phyloP scores from a whole-genome alignment of 2,888 invertebrate species.

The Ariolimax columbianus region DNA sequence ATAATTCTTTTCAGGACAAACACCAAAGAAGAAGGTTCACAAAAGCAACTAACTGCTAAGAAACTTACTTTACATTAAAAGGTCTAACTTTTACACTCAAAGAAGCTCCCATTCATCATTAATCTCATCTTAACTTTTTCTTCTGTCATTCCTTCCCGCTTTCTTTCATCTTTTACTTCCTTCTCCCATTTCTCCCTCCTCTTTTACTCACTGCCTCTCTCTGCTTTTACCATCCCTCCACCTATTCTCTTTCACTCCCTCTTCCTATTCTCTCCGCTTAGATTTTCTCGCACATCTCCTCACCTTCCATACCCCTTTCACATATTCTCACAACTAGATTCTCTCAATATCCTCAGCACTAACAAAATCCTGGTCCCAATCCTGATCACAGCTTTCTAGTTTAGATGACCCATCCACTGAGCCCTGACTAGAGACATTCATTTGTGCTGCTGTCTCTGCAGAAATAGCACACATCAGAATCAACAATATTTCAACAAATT shows the following conservation, averaged over 20 bases:
- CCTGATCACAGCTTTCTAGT: slow-evolving; percentile 64
- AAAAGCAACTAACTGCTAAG: too few relatives aligned
- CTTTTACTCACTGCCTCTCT: too few relatives aligned
- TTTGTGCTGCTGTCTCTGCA: slow-evolving; percentile 9
- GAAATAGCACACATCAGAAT: slow-evolving; percentile 52
- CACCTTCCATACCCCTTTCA: not conserved
- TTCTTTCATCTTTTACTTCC: not conserved
- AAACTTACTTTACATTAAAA: too few relatives aligned
- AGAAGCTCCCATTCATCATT: not conserved
- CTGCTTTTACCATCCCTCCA: too few relatives aligned
- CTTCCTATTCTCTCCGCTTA: too few relatives aligned
- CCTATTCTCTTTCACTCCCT: too few relatives aligned
- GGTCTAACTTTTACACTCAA: too few relatives aligned
- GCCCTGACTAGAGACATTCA: not conserved
- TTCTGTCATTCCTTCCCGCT: not conserved
- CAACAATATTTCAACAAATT: not conserved
- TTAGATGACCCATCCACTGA: slow-evolving; percentile 38
- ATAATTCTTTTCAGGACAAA: too few relatives aligned
- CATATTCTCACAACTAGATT: slow-evolving; percentile 53
- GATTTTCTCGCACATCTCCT: not conserved
- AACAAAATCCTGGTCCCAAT: slow-evolving; percentile 73
- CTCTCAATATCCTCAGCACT: slow-evolving; percentile 66
- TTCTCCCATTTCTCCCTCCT: too few relatives aligned
- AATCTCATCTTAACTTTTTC: not conserved
- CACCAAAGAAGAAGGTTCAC: too few relatives aligned